A percentile compares a stretch with the other conserved stretches of the same genome.
These are phyloP conservation scores for Amblyopsis hoosieri DNA, from an alignment of 2,797 vertebrate genomes.

Conservation along the genomic window DNA sequence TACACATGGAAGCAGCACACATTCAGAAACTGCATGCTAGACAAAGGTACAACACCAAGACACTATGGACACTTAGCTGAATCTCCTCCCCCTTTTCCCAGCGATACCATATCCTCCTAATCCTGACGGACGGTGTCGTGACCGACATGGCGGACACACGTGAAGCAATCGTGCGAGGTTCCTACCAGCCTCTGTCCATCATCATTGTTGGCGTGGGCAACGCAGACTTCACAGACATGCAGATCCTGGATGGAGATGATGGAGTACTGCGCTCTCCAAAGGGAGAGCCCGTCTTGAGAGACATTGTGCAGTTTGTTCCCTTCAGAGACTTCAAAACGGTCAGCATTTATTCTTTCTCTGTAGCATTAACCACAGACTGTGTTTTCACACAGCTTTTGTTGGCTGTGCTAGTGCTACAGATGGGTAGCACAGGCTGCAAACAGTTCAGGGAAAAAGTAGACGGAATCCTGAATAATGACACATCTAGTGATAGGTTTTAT, in stretches of 20 bases:
- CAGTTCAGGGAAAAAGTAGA: conserved; percentile 36
- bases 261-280: conserved; percentile 88
- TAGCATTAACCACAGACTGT: conserved; percentile 20
- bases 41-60: too few species aligned
- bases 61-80: too few species aligned
- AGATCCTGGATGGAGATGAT: conserved; percentile 91
- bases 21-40: too few species aligned
- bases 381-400: conserved; percentile 31
- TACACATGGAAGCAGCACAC: not conserved
- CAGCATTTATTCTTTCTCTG: conserved; percentile 61
- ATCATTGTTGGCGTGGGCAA: conserved; percentile 96
- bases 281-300: conserved; percentile 89
- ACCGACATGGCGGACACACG: conserved; percentile 93
- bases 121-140: conserved; percentile 93
- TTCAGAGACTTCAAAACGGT: conserved; percentile 97
- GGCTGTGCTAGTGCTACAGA: conserved; percentile 47
- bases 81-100: conserved; percentile 56
- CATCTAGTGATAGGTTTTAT: conserved; percentile 11
- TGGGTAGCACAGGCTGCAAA: conserved; percentile 38
- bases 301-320: conserved; percentile 95
- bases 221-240: conserved; percentile 96
- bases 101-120: conserved; percentile 94
- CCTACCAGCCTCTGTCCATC: conserved; percentile 94
- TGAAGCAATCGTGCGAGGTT: conserved; percentile 91
- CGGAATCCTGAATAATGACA: conserved; percentile 23